Evolutionary conservation across 2,797 vertebrate genomes (phyloP).

Genomic region (Mus minutoides): DNA sequence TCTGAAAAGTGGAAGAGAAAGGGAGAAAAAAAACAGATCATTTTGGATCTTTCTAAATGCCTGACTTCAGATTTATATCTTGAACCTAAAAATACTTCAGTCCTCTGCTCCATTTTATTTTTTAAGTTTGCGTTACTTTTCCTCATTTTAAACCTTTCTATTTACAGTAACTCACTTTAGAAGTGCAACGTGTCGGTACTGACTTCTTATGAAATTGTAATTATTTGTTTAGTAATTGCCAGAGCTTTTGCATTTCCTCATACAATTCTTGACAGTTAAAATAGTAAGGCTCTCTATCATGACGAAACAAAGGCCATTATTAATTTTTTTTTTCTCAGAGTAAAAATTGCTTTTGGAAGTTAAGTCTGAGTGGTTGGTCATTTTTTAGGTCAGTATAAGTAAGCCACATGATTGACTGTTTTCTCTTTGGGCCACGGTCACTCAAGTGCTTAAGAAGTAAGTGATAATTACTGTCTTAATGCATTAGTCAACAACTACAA

Average conservation of each 20-base stretch:
- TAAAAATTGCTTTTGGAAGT: constrained; percentile 37
- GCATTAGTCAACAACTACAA: background rate
- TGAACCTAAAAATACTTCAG: constrained; percentile 40
- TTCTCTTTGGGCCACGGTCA: background rate
- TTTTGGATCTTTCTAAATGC: background rate
- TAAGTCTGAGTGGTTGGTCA: constrained; percentile 13
- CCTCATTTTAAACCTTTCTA: background rate
- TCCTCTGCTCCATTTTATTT: background rate
- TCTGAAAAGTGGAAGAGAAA: background rate
- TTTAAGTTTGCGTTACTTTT: constrained; percentile 8
- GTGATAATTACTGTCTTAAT: background rate
- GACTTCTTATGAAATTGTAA: constrained; percentile 7
- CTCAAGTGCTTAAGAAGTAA: background rate
- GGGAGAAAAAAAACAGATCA: background rate
- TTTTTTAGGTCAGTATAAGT: background rate
- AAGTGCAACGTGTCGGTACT: background rate
- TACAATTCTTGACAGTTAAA: constrained; percentile 45
- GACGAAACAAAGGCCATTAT: constrained; percentile 11
- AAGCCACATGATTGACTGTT: constrained; percentile 15
- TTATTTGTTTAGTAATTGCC: constrained; percentile 12
- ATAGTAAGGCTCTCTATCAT: background rate
- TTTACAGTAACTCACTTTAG: constrained; percentile 22
- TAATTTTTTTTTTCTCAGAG: background rate
- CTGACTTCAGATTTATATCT: background rate
- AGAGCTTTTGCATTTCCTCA: constrained; percentile 21